Evolutionary conservation across 2,797 vertebrate genomes (phyloP), one percentile per base, ranked within the genome.

Genomic region (Cynodonichthys magdalenae): DNA sequence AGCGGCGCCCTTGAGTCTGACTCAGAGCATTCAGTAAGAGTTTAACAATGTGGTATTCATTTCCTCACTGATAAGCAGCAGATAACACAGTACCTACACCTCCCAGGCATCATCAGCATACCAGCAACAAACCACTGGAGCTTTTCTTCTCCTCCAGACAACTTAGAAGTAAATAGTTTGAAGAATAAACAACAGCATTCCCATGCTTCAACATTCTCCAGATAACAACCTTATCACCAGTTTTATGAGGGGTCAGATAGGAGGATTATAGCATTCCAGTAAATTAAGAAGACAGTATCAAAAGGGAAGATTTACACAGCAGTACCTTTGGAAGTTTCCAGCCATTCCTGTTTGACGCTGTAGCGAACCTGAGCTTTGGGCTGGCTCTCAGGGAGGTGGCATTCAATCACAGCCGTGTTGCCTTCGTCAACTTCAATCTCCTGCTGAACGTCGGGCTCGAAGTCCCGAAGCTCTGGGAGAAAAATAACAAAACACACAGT

Each of bases 281-380:
- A 85, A 89, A 79, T 78, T 66, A 85, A 59, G 36, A 69, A 78
- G 80, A 87, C 55, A 71, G 77, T 69, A 63, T 69, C 20, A 53
- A 46, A 58, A 66, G 49, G 63, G 49, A 60, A 58, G 46, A 51
- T 29, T 51, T 49, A 54, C 60, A 41, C 44, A 45, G 55, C 9
- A 46, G 76, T 88, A 98, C 97, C 97, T 95, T 97, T 95, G 52
- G 97, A 99, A 0, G 95, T 93, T 84, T 98, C 96, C 58, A 99
- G 93, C 97, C 97, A 98, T 82, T 99, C 96, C 75, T 99, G 97
- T 63, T 98, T 98, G 90, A 99, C 95, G 0, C 96, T 99, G 90
- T 99, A 99, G 79, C 97, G 96, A 81, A 97, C 97, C 90, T 96
- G 96, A 67, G 97, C 97, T 89, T 98, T 97, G n/a, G 97, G 97